Conservation (phyloP, 2,797 vertebrate species). For the Syncerus caffer region DNA sequence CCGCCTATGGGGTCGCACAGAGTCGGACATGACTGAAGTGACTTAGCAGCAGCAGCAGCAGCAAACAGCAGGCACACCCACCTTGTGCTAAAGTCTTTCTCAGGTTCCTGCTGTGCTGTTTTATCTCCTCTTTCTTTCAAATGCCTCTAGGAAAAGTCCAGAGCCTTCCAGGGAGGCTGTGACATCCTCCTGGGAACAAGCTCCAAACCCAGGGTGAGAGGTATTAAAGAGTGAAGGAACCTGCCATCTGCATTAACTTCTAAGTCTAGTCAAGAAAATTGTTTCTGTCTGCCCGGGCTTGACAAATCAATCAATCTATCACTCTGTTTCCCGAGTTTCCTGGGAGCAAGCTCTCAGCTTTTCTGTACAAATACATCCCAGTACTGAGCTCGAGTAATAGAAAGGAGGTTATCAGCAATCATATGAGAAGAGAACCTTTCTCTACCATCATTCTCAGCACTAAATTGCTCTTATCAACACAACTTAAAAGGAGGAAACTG, state of each 20-base stretch:
- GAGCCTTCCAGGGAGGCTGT: not conserved
- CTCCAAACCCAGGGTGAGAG: not conserved
- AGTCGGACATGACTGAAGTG: too few species aligned
- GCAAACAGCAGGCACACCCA: not conserved
- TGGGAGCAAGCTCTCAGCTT: slow-evolving; percentile 20
- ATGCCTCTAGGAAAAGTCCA: not conserved
- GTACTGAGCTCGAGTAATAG: not conserved
- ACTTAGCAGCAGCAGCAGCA: too few species aligned
- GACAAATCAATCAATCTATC: slow-evolving; percentile 66
- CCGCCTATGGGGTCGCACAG: too few species aligned
- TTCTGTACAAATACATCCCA: slow-evolving; percentile 12
- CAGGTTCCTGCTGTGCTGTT: not conserved
- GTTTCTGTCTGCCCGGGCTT: slow-evolving; percentile 63
- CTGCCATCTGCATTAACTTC: slow-evolving; percentile 58
- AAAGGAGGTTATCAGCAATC: slow-evolving; percentile 42
- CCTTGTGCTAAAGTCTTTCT: not conserved
- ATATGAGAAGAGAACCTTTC: not conserved
- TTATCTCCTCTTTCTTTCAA: not conserved
- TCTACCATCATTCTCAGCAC: not conserved
- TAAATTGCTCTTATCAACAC: not conserved
- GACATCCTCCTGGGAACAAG: not conserved
- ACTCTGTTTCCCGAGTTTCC: not conserved
- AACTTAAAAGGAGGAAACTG: not conserved
- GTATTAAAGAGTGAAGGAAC: slow-evolving; percentile 61
- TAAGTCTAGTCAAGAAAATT: slow-evolving; percentile 62